A percentile compares a stretch with the other conserved stretches of the same genome.
These are phyloP conservation scores for Pyrocephalus nanus DNA, from an alignment of 2,797 vertebrate species.

Conservation along the genomic window DNA sequence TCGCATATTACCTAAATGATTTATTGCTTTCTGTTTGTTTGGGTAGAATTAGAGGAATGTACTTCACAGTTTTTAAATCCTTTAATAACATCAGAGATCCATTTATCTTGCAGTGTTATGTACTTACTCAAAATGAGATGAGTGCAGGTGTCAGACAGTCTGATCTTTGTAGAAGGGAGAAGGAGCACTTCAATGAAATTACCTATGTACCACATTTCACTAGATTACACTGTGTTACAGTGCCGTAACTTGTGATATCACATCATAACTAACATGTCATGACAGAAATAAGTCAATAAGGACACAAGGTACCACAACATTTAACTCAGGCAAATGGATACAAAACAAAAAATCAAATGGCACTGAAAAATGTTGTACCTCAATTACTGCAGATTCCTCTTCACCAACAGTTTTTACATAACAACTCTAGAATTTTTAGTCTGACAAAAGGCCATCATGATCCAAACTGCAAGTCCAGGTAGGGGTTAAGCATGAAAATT, in stretches of 20 bases:
- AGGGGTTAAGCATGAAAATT: background rate
- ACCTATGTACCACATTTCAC: background rate
- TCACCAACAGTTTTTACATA: background rate
- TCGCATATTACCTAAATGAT: background rate
- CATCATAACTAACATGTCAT: background rate
- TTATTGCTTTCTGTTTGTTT: background rate
- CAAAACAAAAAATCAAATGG: background rate
- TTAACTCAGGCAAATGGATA: background rate
- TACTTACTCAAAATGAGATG: background rate
- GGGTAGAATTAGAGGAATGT: background rate
- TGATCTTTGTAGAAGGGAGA: background rate
- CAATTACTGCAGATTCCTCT: background rate
- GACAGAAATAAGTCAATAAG: conserved; percentile 3
- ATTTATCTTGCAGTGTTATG: background rate
- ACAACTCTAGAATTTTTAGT: background rate
- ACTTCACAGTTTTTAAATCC: background rate
- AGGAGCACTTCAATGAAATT: background rate
- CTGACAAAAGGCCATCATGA: background rate
- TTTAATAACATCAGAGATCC: background rate
- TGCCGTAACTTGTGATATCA: background rate
- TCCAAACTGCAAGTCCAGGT: background rate
- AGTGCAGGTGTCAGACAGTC: background rate
- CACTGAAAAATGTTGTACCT: background rate
- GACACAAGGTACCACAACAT: background rate
- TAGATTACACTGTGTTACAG: background rate